Evolutionary conservation across 2,888 invertebrate species (phyloP), one percentile per base, ranked within the genome.

Genomic region (Drosophila niveifrons): DNA sequence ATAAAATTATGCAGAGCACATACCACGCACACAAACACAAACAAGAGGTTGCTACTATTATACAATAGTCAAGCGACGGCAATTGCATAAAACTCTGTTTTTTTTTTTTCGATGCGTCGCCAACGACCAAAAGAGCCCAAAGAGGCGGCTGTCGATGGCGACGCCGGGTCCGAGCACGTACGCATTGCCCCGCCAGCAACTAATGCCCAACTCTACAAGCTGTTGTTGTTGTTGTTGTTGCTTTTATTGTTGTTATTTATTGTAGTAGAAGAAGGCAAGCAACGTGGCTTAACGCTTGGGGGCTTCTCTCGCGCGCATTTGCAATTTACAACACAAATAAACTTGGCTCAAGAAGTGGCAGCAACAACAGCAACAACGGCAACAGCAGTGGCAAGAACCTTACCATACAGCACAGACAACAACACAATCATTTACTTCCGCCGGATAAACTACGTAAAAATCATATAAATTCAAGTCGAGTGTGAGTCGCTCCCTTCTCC

Each of bases 1-100:
- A 82, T 82, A 84, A 86, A 86, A 84, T 84, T 86, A 86, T 86
- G 86, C 86, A 87, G 89, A 86, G 89, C 86, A 86, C 86, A 86
- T 89, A 89, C 78, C 80, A 67, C 68, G 64, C 78, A 69, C 78
- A 76, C 75, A 69, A 57, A 66, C 62, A 39, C 50, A 65, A 39
- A 62, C 56, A 61, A 68, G 43, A 55, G 43, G 66, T 59, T 47
- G 67, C 83, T 77, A 77, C 82, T 86, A 83, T 88, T 88, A 86
- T 88, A 84, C 76, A 86, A 88, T 80, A 84, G 88, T 56, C 75
- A 58, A 17, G 39, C 65, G 48, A 51, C 43, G 59, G 75, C 83
- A 83, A 80, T 84, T 84, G 84, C 89, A 84, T 85, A 86, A 88
- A 83, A 80, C 83, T 66, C 80, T 82, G n/a, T 87, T 73, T 80